A percentile compares a stretch with the other conserved stretches of the same genome.
Conservation (phyloP, 2,113 vertebrate genomes). For the Bos indicus region DNA sequence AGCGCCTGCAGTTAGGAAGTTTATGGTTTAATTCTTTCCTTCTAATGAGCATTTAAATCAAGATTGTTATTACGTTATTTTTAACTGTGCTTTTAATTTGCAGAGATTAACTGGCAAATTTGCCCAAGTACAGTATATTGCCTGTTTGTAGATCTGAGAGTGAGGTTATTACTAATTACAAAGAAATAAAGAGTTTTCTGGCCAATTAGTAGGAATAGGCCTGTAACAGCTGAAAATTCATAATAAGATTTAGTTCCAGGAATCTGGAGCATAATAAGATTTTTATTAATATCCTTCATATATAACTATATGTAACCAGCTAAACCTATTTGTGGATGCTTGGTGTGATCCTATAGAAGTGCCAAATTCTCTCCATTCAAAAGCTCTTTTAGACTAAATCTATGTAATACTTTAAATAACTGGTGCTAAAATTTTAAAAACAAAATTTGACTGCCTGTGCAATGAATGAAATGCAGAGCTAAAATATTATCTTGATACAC, state of each 20-base stretch:
- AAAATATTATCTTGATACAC: neutral
- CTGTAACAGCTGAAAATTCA: neutral
- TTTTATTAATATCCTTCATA: neutral
- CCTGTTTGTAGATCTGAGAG: neutral
- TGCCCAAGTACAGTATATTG: neutral
- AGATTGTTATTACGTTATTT: constrained; percentile 41
- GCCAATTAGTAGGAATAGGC: neutral
- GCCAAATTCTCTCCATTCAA: neutral
- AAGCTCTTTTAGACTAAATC: neutral
- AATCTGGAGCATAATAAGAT: neutral
- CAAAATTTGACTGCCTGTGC: neutral
- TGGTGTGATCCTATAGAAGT: neutral
- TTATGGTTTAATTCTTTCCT: neutral
- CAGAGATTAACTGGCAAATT: constrained; percentile 10
- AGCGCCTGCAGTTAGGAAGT: neutral
- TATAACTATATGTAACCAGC: neutral
- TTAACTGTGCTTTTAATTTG: constrained; percentile 23
- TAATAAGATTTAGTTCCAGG: neutral
- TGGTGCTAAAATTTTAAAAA: neutral
- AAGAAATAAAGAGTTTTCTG: constrained; percentile 3
- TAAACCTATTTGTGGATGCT: neutral
- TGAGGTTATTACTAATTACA: neutral
- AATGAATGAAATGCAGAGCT: neutral
- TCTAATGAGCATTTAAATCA: constrained; percentile 1
- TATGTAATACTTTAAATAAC: neutral